Percentiles rank a stretch among this genome's conserved stretches.
Conservation (phyloP, 2,113 vertebrate genomes). For the Macrotis lagotis region DNA sequence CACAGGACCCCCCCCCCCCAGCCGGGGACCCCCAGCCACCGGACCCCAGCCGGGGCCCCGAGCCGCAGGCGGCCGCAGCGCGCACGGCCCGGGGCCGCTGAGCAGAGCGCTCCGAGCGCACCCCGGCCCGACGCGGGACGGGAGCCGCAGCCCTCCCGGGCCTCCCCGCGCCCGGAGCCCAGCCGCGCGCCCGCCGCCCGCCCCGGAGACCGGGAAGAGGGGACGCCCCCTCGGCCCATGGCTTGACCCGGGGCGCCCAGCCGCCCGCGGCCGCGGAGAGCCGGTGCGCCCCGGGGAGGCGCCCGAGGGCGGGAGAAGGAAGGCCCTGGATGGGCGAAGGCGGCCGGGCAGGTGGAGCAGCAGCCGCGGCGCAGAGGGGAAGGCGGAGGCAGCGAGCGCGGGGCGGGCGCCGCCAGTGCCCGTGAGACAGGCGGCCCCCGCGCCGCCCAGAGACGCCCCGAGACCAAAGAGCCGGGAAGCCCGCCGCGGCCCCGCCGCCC, state of each 20-base stretch:
- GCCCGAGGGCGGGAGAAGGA: slow-evolving; percentile 44
- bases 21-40: too few species aligned
- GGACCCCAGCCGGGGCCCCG: too few species aligned
- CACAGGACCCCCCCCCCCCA: too few species aligned
- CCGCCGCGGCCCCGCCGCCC: neutral
- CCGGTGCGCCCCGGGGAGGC: slow-evolving; percentile 68
- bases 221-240: neutral
- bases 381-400: slow-evolving; percentile 65
- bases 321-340: slow-evolving; percentile 52
- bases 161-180: neutral
- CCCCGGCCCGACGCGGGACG: too few species aligned
- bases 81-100: neutral
- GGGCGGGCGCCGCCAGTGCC: slow-evolving; percentile 67
- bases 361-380: slow-evolving; percentile 56
- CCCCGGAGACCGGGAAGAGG: neutral
- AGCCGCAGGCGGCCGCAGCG: neutral
- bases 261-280: neutral
- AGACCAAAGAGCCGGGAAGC: slow-evolving; percentile 3
- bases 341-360: slow-evolving; percentile 73
- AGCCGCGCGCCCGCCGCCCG: neutral
- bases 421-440: too few species aligned
- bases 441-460: neutral
- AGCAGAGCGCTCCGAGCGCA: too few species aligned
- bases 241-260: slow-evolving; percentile 18
- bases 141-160: too few species aligned